phyloP scores from a whole-genome alignment of 2,113 vertebrate species.

The Pachypanchax playfairii region DNA sequence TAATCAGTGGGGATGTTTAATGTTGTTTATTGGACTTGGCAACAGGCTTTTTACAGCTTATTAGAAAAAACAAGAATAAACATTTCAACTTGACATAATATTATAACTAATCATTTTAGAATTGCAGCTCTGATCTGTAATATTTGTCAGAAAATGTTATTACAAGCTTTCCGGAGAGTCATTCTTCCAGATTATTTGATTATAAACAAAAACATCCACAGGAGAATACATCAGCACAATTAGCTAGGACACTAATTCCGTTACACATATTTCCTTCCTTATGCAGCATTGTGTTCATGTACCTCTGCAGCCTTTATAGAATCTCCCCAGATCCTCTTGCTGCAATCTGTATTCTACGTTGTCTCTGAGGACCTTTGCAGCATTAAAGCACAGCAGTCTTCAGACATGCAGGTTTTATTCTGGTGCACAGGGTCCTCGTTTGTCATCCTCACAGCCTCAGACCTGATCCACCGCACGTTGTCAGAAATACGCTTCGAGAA shows the following conservation, averaged over 20 bases:
- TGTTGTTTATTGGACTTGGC: slow-evolving; percentile 25
- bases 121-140: too few species aligned
- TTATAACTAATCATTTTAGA: not conserved
- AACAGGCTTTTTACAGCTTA: slow-evolving; percentile 26
- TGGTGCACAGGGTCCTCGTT: slow-evolving; percentile 58
- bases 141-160: not conserved
- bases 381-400: slow-evolving; percentile 48
- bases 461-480: slow-evolving; percentile 42
- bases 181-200: not conserved
- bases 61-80: not conserved
- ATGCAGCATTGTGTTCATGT: slow-evolving; percentile 2
- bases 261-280: slow-evolving; percentile 2
- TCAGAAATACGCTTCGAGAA: slow-evolving; percentile 49
- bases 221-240: not conserved
- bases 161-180: not conserved
- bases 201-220: not conserved
- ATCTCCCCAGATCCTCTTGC: slow-evolving; percentile 15
- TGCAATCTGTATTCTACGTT: slow-evolving; percentile 43
- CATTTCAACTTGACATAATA: not conserved
- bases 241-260: not conserved
- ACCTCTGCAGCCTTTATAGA: slow-evolving; percentile 24
- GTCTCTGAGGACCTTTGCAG: slow-evolving; percentile 43
- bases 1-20: not conserved
- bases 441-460: slow-evolving; percentile 64
- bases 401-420: slow-evolving; percentile 55